Evolutionary conservation across 1,140 invertebrate species (phyloP).

Genomic region (Oppia nitens): DNA sequence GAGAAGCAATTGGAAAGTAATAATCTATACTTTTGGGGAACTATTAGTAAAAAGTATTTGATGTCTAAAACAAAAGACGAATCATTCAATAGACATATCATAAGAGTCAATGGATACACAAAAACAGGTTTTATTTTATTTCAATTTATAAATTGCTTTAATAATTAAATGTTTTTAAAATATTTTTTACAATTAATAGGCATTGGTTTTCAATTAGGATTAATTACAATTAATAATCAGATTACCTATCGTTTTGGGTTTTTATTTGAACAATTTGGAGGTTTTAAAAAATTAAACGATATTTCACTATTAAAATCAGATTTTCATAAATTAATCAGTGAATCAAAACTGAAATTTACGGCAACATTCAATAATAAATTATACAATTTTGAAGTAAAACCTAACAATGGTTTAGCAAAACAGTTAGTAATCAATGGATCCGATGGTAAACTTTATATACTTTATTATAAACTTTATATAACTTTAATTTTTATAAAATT

Average conservation of each 20-base stretch:
- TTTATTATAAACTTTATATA: no score
- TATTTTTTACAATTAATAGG: no score
- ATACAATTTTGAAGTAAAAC: neutral
- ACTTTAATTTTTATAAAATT: neutral
- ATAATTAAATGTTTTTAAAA: neutral
- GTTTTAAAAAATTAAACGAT: neutral
- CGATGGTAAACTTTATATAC: neutral
- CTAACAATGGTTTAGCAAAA: neutral
- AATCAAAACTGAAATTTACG: neutral
- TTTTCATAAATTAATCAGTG: neutral
- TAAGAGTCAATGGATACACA: neutral
- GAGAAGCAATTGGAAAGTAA: slow-evolving; percentile 9
- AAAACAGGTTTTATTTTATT: slow-evolving; percentile 1
- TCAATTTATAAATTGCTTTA: neutral
- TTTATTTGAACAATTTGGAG: neutral
- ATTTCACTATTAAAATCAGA: neutral
- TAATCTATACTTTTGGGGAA: slow-evolving; percentile 14
- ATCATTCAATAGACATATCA: neutral
- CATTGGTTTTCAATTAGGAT: slow-evolving; percentile 4
- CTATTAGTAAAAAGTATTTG: slow-evolving; percentile 1
- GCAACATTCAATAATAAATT: neutral
- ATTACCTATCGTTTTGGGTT: neutral
- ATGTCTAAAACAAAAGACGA: neutral
- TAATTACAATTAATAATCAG: neutral
- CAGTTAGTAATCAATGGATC: neutral